phyloP scores from a whole-genome alignment of 2,797 vertebrate species.

The Adelosebastes latens region DNA sequence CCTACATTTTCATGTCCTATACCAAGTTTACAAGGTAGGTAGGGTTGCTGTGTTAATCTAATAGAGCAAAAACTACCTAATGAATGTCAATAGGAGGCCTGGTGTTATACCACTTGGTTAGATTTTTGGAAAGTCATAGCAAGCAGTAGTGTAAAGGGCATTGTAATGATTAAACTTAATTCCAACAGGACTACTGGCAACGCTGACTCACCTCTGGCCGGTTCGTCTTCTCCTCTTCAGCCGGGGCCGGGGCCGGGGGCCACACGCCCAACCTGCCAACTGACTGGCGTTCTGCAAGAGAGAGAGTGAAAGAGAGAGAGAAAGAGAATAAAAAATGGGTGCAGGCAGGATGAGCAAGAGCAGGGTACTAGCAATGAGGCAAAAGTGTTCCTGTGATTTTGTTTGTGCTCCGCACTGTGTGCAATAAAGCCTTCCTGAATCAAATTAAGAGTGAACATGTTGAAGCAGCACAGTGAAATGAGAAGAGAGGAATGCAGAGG shows the following conservation, averaged over 20 bases:
- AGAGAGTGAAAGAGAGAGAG: conserved; percentile 19
- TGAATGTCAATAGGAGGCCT: neutral
- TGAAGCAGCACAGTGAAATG: conserved; percentile 1
- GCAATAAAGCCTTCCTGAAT: conserved; percentile 13
- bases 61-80: neutral
- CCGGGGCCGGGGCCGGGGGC: conserved; percentile 57
- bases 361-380: neutral
- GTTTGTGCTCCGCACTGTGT: conserved; percentile 7
- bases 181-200: neutral
- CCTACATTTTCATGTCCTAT: conserved; percentile 60
- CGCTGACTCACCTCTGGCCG: conserved; percentile 57
- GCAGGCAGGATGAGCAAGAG: conserved; percentile 2
- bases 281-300: conserved; percentile 58
- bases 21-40: neutral
- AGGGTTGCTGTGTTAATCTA: neutral
- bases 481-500: neutral
- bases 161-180: neutral
- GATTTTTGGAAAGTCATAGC: neutral
- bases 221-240: conserved; percentile 40
- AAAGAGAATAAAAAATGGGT: conserved; percentile 6
- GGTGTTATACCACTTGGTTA: neutral
- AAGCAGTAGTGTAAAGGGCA: neutral
- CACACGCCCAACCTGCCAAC: conserved; percentile 53
- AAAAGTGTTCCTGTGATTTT: conserved; percentile 25
- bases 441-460: conserved; percentile 14